Conservation (phyloP, 2,797 vertebrate species). For the Aplochiton taeniatus region DNA sequence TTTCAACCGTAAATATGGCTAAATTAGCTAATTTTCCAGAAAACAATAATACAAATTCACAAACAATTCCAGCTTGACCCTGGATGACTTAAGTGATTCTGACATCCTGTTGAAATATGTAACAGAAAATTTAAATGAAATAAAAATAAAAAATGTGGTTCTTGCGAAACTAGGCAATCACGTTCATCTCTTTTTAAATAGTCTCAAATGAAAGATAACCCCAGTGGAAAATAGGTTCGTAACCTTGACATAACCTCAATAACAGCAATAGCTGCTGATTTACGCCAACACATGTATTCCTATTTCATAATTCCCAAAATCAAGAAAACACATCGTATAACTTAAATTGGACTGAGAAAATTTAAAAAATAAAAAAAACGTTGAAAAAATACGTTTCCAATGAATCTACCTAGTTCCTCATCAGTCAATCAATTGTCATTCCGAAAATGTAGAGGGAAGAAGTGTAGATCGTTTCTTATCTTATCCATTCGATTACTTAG, state of each 20-base stretch:
- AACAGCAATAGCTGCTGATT: slow-evolving; percentile 48
- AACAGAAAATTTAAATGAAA: slow-evolving; percentile 52
- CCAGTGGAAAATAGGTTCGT: slow-evolving; percentile 25
- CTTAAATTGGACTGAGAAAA: too few relatives aligned
- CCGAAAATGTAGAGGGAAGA: background rate
- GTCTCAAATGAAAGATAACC: slow-evolving; percentile 27
- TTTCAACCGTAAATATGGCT: slow-evolving; percentile 62
- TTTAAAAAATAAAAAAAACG: too few relatives aligned
- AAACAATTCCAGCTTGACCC: slow-evolving; percentile 31
- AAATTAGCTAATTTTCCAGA: slow-evolving; percentile 28
- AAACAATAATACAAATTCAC: background rate
- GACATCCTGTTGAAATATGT: slow-evolving; percentile 55
- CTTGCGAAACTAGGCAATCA: slow-evolving; percentile 16
- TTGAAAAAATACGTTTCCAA: too few relatives aligned
- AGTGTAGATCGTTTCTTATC: background rate
- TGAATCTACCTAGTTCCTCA: too few relatives aligned
- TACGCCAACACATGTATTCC: slow-evolving; percentile 35
- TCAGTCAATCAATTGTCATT: too few relatives aligned
- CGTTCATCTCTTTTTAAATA: slow-evolving; percentile 31
- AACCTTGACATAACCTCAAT: slow-evolving; percentile 53
- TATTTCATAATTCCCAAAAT: background rate
- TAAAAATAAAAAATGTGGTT: slow-evolving; percentile 42
- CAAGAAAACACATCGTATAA: too few relatives aligned
- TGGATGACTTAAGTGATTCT: slow-evolving; percentile 43
- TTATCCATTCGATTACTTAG: background rate